A percentile compares a stretch with the other conserved stretches of the same genome.
These are phyloP conservation scores for Parelbella ahira DNA, from an alignment of 2,888 invertebrate genomes.

Conservation along the genomic window DNA sequence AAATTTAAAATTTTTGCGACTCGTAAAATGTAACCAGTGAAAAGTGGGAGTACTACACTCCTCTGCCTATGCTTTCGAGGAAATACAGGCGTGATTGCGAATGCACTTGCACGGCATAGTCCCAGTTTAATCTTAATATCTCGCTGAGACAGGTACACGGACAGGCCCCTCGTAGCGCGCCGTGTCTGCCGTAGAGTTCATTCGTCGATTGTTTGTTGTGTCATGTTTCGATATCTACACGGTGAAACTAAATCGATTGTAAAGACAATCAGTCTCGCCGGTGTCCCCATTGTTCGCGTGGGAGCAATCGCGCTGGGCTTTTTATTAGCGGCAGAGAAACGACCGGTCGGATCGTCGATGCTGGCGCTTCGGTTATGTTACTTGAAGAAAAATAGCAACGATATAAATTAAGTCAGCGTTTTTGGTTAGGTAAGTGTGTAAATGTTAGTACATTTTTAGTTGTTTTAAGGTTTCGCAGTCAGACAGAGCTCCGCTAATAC, in stretches of 20 bases:
- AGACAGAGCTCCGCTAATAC: background rate
- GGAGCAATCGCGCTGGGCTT: slow-evolving; percentile 51
- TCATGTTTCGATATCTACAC: slow-evolving; percentile 37
- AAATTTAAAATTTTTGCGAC: too few relatives aligned
- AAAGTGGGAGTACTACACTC: too few relatives aligned
- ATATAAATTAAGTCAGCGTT: too few relatives aligned
- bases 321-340: slow-evolving; percentile 49
- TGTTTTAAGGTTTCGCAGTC: background rate
- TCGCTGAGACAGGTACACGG: slow-evolving; percentile 12
- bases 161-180: background rate
- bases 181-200: slow-evolving; percentile 34
- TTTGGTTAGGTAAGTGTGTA: too few relatives aligned
- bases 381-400: too few relatives aligned
- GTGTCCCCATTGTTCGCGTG: slow-evolving; percentile 68
- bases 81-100: too few relatives aligned
- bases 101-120: too few relatives aligned
- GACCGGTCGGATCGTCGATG: slow-evolving; percentile 20
- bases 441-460: too few relatives aligned
- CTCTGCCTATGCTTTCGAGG: too few relatives aligned
- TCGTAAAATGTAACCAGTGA: too few relatives aligned
- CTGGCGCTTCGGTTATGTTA: slow-evolving; percentile 22
- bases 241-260: slow-evolving; percentile 66
- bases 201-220: slow-evolving; percentile 46
- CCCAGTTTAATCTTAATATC: too few relatives aligned
- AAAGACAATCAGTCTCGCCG: slow-evolving; percentile 59